Evolutionary conservation across 2,797 vertebrate species (phyloP).

Genomic region (Leptodactylus fallax): DNA sequence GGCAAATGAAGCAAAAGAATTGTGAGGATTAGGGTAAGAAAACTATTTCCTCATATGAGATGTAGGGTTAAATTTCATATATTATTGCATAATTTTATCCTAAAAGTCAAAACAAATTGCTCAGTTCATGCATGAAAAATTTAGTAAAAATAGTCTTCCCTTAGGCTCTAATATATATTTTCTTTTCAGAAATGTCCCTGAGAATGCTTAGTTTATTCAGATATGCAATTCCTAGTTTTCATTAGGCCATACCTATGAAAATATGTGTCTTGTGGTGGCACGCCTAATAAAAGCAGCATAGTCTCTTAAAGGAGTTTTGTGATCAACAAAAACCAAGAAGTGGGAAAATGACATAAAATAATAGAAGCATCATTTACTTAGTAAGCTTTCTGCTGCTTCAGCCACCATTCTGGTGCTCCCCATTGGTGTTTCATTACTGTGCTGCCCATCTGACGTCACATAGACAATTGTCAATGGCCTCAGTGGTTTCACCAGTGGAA

Average conservation of each 20-base stretch:
- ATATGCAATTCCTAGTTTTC: not conserved
- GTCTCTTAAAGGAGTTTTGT: not conserved
- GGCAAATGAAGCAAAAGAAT: not conserved
- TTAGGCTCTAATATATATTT: not conserved
- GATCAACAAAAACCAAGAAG: too few relatives aligned
- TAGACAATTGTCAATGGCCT: too few relatives aligned
- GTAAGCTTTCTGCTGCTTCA: too few relatives aligned
- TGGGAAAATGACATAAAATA: too few relatives aligned
- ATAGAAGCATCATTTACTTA: too few relatives aligned
- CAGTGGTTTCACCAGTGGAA: too few relatives aligned
- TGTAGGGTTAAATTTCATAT: not conserved
- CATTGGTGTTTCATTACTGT: too few relatives aligned
- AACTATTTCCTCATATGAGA: not conserved
- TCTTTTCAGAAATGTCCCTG: conserved; percentile 29
- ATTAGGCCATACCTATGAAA: not conserved
- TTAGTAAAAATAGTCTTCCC: not conserved
- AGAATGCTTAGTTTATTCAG: conserved; percentile 19
- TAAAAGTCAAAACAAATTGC: not conserved
- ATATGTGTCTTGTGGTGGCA: not conserved
- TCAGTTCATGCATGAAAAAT: not conserved
- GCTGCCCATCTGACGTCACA: too few relatives aligned
- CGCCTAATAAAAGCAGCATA: not conserved
- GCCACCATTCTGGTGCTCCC: too few relatives aligned
- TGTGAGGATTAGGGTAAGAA: not conserved
- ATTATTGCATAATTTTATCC: conserved; percentile 11